Evolutionary conservation across 2,113 vertebrate genomes (phyloP).

Genomic region (Irena cyanogastra): DNA sequence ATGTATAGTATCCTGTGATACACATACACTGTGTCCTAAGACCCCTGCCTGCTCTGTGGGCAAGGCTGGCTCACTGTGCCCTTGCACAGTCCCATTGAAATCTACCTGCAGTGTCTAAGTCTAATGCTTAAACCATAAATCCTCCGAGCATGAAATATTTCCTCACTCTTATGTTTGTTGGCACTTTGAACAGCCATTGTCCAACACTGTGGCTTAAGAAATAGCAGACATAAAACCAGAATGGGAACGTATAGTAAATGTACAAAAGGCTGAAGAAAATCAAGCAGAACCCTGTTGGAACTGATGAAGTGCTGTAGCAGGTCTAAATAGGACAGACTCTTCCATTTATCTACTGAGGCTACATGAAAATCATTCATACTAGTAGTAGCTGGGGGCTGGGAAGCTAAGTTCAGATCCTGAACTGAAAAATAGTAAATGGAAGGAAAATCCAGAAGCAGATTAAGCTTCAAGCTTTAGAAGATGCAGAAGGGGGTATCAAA

Average conservation of each 20-base stretch:
- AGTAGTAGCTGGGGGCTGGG: neutral
- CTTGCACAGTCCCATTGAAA: neutral
- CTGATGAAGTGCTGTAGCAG: neutral
- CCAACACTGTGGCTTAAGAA: neutral
- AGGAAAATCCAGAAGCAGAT: neutral
- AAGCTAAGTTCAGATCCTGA: neutral
- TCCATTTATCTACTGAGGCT: neutral
- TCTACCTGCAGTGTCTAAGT: neutral
- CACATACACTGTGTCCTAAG: neutral
- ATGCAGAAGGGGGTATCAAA: neutral
- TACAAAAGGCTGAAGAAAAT: neutral
- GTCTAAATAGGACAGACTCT: neutral
- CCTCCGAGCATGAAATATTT: neutral
- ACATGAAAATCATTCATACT: neutral
- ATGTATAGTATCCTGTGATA: neutral
- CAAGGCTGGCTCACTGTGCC: neutral
- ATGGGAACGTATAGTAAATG: neutral
- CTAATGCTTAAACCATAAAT: neutral
- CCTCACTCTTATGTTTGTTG: neutral
- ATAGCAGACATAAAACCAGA: neutral
- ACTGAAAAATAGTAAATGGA: neutral
- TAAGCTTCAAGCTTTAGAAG: neutral
- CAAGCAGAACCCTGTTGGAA: neutral
- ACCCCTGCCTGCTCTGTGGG: neutral
- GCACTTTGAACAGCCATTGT: neutral